A percentile compares a stretch with the other conserved stretches of the same genome.
Conservation (phyloP, 2,888 invertebrate species). For the Druceiella hillmani region DNA sequence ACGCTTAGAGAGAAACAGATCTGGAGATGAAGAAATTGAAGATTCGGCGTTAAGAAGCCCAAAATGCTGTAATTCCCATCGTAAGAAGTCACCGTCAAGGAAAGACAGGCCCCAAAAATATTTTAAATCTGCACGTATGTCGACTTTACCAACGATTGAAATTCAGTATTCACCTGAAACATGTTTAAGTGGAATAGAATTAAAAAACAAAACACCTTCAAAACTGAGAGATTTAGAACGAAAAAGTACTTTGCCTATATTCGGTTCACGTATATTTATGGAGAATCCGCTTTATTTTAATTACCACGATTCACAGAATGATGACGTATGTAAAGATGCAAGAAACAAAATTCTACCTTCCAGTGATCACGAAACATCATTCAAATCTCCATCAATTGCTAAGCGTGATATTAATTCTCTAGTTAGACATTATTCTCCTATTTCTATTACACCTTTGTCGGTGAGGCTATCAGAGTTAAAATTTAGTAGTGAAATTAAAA, state of each 20-base stretch:
- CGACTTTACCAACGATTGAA: too few relatives aligned
- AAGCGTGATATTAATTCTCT: conserved; percentile 40
- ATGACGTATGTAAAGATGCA: conserved; percentile 24
- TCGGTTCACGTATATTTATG: conserved; percentile 45
- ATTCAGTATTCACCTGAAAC: too few relatives aligned
- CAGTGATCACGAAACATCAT: conserved; percentile 44
- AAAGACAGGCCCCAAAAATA: too few relatives aligned
- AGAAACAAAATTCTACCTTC: conserved; percentile 47
- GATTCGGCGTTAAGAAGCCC: too few relatives aligned
- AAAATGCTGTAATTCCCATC: too few relatives aligned
- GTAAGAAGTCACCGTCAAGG: too few relatives aligned
- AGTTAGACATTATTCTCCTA: conserved; percentile 43
- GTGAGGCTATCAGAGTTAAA: conserved; percentile 53
- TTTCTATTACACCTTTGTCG: conserved; percentile 56
- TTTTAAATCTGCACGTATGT: too few relatives aligned
- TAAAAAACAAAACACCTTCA: too few relatives aligned
- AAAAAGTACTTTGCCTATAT: conserved; percentile 43
- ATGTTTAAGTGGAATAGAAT: too few relatives aligned
- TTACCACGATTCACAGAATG: conserved; percentile 34
- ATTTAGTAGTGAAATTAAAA: too few relatives aligned
- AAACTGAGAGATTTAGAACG: conserved; percentile 36
- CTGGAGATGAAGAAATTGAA: too few relatives aligned
- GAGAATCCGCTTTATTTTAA: conserved; percentile 50
- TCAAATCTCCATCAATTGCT: conserved; percentile 44
- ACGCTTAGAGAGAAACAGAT: too few relatives aligned